Conservation (phyloP, 2,113 vertebrate species). For the Odontophorus gujanensis region DNA sequence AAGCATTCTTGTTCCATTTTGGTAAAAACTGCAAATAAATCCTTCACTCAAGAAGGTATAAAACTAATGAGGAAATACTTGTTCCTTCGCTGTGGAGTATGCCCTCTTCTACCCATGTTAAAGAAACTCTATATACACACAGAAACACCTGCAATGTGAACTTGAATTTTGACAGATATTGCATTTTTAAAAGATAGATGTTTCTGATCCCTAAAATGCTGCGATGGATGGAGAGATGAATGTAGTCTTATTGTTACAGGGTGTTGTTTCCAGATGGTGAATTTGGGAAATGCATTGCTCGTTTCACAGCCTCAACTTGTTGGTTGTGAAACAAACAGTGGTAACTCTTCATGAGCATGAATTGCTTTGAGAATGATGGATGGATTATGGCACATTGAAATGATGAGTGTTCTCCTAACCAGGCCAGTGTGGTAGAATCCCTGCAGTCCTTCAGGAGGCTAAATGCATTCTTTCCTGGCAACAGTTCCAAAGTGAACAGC, state of each 20-base stretch:
- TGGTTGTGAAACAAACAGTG: background rate
- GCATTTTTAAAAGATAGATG: background rate
- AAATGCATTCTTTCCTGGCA: background rate
- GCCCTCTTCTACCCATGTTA: background rate
- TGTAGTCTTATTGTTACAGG: background rate
- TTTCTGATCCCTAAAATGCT: accelerated
- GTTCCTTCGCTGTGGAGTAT: background rate
- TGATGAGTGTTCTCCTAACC: background rate
- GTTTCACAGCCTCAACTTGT: background rate
- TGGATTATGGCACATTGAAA: background rate
- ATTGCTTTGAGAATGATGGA: background rate
- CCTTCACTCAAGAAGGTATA: background rate
- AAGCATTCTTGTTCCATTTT: background rate
- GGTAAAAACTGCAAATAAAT: background rate
- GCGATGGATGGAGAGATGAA: background rate
- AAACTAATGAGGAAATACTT: background rate
- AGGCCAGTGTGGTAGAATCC: background rate
- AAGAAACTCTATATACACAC: background rate
- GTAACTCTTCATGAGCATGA: background rate
- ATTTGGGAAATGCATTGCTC: background rate
- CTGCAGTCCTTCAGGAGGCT: background rate
- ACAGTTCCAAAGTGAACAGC: background rate
- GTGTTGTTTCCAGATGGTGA: background rate
- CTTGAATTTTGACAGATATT: background rate
- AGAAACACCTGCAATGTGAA: background rate